Evolutionary conservation across 2,797 vertebrate genomes (phyloP).

Genomic region (Furcifer pardalis): DNA sequence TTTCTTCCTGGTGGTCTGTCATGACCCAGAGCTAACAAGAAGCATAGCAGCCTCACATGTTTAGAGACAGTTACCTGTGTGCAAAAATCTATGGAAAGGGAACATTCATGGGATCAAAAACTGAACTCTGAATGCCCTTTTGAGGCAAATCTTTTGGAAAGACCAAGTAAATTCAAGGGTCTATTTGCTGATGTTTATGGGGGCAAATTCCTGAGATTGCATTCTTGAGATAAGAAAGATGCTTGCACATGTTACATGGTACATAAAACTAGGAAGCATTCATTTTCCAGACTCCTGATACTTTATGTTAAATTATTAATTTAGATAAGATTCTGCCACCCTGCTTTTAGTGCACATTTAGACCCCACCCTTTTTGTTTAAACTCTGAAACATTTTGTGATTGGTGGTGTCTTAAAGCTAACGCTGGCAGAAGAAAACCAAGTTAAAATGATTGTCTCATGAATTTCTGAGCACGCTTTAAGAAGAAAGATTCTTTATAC

Average conservation of each 20-base stretch:
- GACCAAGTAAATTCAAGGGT: not conserved
- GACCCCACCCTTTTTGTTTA: too few relatives aligned
- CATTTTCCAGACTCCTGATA: not conserved
- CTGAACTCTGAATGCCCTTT: not conserved
- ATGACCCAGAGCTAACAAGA: not conserved
- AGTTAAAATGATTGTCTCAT: not conserved
- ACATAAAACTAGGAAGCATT: not conserved
- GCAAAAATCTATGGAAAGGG: not conserved
- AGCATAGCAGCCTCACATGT: not conserved
- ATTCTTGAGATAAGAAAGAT: not conserved
- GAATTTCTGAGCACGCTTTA: not conserved
- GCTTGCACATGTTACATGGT: not conserved
- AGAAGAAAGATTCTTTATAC: not conserved
- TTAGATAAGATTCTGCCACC: not conserved
- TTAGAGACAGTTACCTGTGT: not conserved
- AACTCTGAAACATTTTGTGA: not conserved
- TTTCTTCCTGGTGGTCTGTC: not conserved
- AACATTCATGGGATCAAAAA: not conserved
- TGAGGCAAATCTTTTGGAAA: not conserved
- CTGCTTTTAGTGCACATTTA: not conserved
- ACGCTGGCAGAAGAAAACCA: not conserved
- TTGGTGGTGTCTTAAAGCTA: not conserved
- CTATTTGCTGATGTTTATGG: not conserved
- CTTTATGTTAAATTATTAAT: not conserved
- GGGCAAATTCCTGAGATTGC: not conserved